Base-by-base conservation (phyloP, 2,113 vertebrate genomes). In the Psephotus haematonotus region DNA sequence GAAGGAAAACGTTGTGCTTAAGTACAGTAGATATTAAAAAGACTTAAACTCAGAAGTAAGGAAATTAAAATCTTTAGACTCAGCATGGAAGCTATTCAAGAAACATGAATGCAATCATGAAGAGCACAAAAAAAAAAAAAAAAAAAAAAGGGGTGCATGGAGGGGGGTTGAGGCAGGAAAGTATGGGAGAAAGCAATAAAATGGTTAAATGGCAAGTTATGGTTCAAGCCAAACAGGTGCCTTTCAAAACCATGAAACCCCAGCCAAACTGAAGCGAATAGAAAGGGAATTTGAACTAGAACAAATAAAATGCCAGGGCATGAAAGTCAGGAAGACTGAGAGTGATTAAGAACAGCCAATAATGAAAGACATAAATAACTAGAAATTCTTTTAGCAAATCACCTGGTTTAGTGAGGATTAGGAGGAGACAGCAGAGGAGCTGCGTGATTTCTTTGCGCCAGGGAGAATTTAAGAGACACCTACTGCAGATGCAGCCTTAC, bases 41-140 rank as follows among this genome's bases (percentile, higher is more conserved):
- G 16, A 15, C 76, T 37, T 72, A 82, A 49, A 79, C 75, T 70
- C 50, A 80, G 70, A 86, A 82, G 25, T 25, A 88, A 96, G 83
- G 88, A 97, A 96, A 96, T 95, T 67, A 87, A 96, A 93, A 87
- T 46, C 41, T 92, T 89, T 67, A 74, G 70, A 69, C 83, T 87
- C 93, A 87, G 83, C 88, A 87, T 89, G 88, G 74, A 94, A 92
- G 70, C 86, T 91, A 67, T 95, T 93, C 79, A 82, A 84, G 64
- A 88, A 92, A 83, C 47, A 82, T 79, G 29, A 76, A 50, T 1
- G 0, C 72, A 60, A 65, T 87, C 81, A 87, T 13, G 53, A 59
- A 79, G 22, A 91, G 31, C 47, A 60, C 55, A 67, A 57, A 65
- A 57, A 65, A 65, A 80, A 35, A 74, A 67, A 52, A 65, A 57